Percentiles rank a stretch among this genome's conserved stretches.
Evolutionary conservation across 2,113 vertebrate species (phyloP).

Genomic region (Corythoichthys haematopterus): DNA sequence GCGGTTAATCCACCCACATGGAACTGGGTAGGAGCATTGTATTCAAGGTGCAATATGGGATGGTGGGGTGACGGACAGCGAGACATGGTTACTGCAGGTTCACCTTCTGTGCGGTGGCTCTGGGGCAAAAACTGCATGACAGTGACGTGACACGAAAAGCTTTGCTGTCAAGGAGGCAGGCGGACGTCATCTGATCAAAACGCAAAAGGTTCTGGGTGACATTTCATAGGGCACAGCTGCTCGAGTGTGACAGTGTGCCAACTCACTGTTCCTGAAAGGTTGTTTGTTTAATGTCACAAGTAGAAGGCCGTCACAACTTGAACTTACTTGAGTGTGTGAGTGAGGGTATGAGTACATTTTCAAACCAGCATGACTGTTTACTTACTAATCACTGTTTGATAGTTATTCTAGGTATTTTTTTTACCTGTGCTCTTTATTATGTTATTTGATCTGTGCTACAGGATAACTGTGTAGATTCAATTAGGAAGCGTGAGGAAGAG

Average conservation of each 20-base stretch:
- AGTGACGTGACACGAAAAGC: slow-evolving; percentile 72
- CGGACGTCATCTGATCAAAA: slow-evolving; percentile 68
- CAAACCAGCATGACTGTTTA: slow-evolving; percentile 18
- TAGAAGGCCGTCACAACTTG: slow-evolving; percentile 24
- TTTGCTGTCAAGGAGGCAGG: slow-evolving; percentile 65
- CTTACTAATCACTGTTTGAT: slow-evolving; percentile 40
- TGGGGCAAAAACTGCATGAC: slow-evolving; percentile 65
- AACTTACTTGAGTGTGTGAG: slow-evolving; percentile 9
- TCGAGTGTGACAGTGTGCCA: slow-evolving; percentile 67
- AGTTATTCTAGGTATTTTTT: slow-evolving; percentile 27
- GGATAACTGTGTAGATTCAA: slow-evolving; percentile 5
- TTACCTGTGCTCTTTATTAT: slow-evolving; percentile 21
- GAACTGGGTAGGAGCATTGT: slow-evolving; percentile 54
- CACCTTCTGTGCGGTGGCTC: slow-evolving; percentile 67
- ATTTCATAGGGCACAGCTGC: slow-evolving; percentile 74
- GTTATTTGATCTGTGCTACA: slow-evolving; percentile 6
- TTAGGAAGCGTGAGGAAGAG: too few species aligned
- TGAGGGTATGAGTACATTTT: slow-evolving; percentile 3
- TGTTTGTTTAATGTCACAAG: slow-evolving; percentile 62
- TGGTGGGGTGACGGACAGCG: slow-evolving; percentile 55
- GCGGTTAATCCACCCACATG: slow-evolving; percentile 61
- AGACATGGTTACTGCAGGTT: slow-evolving; percentile 49
- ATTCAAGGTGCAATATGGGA: slow-evolving; percentile 38
- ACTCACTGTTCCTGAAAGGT: slow-evolving; percentile 66
- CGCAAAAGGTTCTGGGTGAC: slow-evolving; percentile 61